Percentiles rank a stretch among this genome's conserved stretches.
These are phyloP conservation scores for Rhagoletis pomonella DNA, from an alignment of 1,140 invertebrate genomes.

Conservation along the genomic window DNA sequence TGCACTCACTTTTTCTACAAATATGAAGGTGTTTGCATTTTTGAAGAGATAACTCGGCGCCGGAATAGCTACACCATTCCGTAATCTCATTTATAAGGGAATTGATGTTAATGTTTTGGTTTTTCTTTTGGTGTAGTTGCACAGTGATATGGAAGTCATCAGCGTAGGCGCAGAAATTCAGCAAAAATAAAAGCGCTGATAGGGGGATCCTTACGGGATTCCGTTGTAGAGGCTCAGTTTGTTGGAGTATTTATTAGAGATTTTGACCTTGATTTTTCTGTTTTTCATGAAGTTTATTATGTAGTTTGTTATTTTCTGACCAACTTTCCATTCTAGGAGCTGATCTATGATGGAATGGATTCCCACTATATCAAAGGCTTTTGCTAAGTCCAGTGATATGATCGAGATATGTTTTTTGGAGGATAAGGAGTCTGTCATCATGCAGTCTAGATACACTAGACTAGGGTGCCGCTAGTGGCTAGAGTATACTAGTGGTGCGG, in stretches of 20 bases:
- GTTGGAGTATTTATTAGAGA: neutral
- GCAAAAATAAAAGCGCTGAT: conserved; percentile 54
- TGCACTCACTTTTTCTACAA: conserved; percentile 53
- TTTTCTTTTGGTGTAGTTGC: conserved; percentile 48
- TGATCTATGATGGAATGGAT: conserved; percentile 54
- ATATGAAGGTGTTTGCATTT: conserved; percentile 58
- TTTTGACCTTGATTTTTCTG: conserved; percentile 55
- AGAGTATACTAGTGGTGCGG: too few species aligned
- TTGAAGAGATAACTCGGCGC: neutral
- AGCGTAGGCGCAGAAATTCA: conserved; percentile 50
- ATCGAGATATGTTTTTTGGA: neutral
- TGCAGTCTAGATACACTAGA: neutral
- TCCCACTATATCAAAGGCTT: conserved; percentile 56
- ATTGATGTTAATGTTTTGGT: conserved; percentile 7
- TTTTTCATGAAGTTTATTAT: conserved; percentile 56
- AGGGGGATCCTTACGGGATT: conserved; percentile 56
- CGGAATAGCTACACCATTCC: neutral
- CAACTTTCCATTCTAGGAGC: conserved; percentile 18
- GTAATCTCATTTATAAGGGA: conserved; percentile 47
- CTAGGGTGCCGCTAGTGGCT: too few species aligned
- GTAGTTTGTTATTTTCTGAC: neutral
- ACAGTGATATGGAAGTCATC: conserved; percentile 54
- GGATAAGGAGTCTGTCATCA: neutral
- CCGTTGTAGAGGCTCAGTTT: conserved; percentile 21
- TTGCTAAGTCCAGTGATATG: conserved; percentile 47